These are phyloP conservation scores for Crenuchus spilurus DNA, from an alignment of 2,797 vertebrate species.

Conservation along the genomic window DNA sequence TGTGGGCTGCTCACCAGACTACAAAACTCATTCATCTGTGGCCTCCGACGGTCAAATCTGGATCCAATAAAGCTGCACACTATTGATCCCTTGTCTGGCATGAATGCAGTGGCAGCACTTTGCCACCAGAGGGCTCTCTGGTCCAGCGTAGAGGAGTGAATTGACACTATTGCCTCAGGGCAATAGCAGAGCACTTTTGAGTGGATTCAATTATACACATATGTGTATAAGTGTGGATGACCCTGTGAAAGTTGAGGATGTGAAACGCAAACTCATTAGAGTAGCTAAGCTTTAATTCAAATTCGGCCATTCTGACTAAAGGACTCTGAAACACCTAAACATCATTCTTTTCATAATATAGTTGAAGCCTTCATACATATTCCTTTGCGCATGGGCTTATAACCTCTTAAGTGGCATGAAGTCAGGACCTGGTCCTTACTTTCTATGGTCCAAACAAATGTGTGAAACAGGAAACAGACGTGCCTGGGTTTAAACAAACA, in stretches of 20 bases:
- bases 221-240: not conserved
- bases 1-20: slow-evolving; percentile 82
- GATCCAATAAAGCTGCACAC: slow-evolving; percentile 81
- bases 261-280: not conserved
- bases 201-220: not conserved
- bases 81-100: slow-evolving; percentile 75
- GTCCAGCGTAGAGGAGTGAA: slow-evolving; percentile 61
- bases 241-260: not conserved
- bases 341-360: not conserved
- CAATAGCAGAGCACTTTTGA: not conserved
- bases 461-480: slow-evolving; percentile 63
- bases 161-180: not conserved
- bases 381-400: slow-evolving; percentile 27
- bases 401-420: slow-evolving; percentile 32
- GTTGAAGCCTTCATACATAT: slow-evolving; percentile 13
- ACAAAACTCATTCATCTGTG: slow-evolving; percentile 87
- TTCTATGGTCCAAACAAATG: slow-evolving; percentile 63
- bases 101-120: slow-evolving; percentile 13
- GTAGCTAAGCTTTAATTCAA: not conserved
- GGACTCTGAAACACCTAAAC: no score
- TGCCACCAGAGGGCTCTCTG: slow-evolving; percentile 79
- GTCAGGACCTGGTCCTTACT: slow-evolving; percentile 8
- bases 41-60: slow-evolving; percentile 84
- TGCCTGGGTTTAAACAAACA: slow-evolving; percentile 34
- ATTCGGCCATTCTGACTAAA: not conserved